Evolutionary conservation across 2,113 vertebrate genomes (phyloP).

Genomic region (Gasterosteus nipponicus): DNA sequence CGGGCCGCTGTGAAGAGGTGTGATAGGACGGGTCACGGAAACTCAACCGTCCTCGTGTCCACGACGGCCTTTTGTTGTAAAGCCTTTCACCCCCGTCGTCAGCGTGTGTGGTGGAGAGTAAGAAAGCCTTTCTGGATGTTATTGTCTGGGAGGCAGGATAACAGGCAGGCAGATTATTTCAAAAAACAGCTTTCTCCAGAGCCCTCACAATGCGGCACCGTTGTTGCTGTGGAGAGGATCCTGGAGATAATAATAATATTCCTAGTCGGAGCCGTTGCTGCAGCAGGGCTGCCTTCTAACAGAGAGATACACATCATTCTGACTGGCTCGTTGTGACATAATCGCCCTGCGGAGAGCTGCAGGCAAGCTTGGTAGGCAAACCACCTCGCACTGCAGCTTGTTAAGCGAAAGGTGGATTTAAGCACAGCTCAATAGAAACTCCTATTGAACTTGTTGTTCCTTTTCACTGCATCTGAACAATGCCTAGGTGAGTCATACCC

Average conservation of each 20-base stretch:
- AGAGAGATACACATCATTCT: constrained; percentile 77
- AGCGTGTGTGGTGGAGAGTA: constrained; percentile 62
- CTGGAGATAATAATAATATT: constrained; percentile 80
- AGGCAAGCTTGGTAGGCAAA: constrained; percentile 77
- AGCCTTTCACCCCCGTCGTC: constrained; percentile 64
- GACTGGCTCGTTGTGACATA: constrained; percentile 78
- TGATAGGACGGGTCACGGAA: constrained; percentile 68
- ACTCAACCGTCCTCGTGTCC: constrained; percentile 61
- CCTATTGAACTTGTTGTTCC: constrained; percentile 74
- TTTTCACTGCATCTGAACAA: constrained; percentile 71
- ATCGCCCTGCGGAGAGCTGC: constrained; percentile 78
- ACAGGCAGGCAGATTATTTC: constrained; percentile 75
- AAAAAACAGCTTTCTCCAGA: constrained; percentile 70
- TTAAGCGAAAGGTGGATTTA: constrained; percentile 78
- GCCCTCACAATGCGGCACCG: constrained; percentile 69
- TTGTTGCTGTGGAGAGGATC: constrained; percentile 76
- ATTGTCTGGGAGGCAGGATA: constrained; percentile 76
- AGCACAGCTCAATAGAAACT: constrained; percentile 74
- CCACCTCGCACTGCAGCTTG: constrained; percentile 79
- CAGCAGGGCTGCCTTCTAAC: constrained; percentile 70
- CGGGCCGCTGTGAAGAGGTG: constrained; percentile 53
- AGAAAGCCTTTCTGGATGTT: constrained; percentile 69
- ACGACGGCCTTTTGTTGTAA: constrained; percentile 65
- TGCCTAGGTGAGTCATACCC: constrained; percentile 76
- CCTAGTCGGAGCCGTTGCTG: constrained; percentile 70